phyloP scores from a whole-genome alignment of 2,888 invertebrate genomes.

The Netelia inedita region DNA sequence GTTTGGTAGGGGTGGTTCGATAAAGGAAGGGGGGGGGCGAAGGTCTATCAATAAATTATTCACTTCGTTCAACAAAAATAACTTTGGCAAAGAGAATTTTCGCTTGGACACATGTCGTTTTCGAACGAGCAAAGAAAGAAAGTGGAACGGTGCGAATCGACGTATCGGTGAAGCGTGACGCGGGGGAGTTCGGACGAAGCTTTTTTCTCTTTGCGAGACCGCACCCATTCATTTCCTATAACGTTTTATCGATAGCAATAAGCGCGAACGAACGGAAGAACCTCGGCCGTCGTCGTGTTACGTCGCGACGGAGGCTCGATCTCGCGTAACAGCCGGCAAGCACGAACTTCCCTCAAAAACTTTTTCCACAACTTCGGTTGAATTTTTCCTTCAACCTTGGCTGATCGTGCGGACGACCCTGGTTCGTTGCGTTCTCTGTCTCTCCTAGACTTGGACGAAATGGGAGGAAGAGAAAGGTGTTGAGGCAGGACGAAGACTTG shows the following conservation, averaged over 20 bases:
- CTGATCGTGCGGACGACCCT: constrained; percentile 40
- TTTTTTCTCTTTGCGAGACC: constrained; percentile 12
- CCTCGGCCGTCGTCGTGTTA: constrained; percentile 51
- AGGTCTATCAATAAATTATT: too few relatives aligned
- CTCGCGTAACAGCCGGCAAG: constrained; percentile 64
- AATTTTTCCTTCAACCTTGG: constrained; percentile 39
- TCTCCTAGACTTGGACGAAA: constrained; percentile 64
- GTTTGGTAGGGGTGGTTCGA: too few relatives aligned
- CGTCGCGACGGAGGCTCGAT: constrained; percentile 49
- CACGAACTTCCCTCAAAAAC: constrained; percentile 60
- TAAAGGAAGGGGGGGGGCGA: too few relatives aligned
- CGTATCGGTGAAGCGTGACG: constrained; percentile 32
- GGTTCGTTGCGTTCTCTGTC: constrained; percentile 63
- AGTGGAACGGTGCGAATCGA: constrained; percentile 16
- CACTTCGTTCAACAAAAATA: too few relatives aligned
- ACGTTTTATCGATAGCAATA: constrained; percentile 81
- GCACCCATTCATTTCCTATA: constrained; percentile 66
- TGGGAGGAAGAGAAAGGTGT: constrained; percentile 43
- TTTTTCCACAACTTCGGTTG: constrained; percentile 43
- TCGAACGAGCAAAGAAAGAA: constrained; percentile 20
- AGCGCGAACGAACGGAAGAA: constrained; percentile 65
- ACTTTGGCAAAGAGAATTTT: neutral
- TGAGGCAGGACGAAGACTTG: constrained; percentile 43
- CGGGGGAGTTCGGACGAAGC: constrained; percentile 34
- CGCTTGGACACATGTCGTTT: constrained; percentile 4